Evolutionary conservation across 1,140 invertebrate species (phyloP), one percentile per base, ranked within the genome.

Genomic region (Drosophila mojavensis): DNA sequence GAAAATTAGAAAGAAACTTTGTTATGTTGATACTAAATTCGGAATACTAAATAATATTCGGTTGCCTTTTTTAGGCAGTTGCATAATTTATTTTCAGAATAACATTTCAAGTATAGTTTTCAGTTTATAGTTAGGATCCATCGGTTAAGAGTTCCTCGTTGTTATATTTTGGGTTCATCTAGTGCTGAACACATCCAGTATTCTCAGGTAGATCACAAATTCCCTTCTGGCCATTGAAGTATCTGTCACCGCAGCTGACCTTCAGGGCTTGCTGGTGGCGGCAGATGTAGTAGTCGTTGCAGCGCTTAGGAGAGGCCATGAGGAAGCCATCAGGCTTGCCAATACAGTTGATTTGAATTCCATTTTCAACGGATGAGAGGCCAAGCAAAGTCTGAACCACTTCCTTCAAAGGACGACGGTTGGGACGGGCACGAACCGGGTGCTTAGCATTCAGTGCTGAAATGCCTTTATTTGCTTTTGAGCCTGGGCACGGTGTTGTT

Each of bases 281-380:
- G 54, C 88, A 91, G 28, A 91, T 79, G 47, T 76, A 91, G 43
- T 90, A 91, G 56, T 91, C 85, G 30, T 79, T 90, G 66, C 88
- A 91, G 10, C 82, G 75, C n/a, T 62, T 51, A 1, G 79, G 65
- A 2, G 88, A 90, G 9, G 88, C 77, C 67, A 90, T 30, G 7
- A 90, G 64, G 47, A 90, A 90, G 26, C 85, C 85, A 24, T 86
- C 68, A 1, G 80, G 75, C 28, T 91, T 91, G 9, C 65, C 79
- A 4, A 15, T 5, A 56, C 85, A 89, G 0, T 56, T 61, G 15
- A 78, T 30, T 41, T 69, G 73, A 36, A 79, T 36, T 28, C 75
- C 59, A 10, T 43, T 17, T 13, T 62, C 47, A 28, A 28, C 41
- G 17, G 33, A 41, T n/a, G 28, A 5, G 11, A 20, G 7, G n/a